A percentile compares a stretch with the other conserved stretches of the same genome.
These are phyloP conservation scores for Philopotamus ludificatus DNA, from an alignment of 1,140 invertebrate genomes.

Conservation along the genomic window DNA sequence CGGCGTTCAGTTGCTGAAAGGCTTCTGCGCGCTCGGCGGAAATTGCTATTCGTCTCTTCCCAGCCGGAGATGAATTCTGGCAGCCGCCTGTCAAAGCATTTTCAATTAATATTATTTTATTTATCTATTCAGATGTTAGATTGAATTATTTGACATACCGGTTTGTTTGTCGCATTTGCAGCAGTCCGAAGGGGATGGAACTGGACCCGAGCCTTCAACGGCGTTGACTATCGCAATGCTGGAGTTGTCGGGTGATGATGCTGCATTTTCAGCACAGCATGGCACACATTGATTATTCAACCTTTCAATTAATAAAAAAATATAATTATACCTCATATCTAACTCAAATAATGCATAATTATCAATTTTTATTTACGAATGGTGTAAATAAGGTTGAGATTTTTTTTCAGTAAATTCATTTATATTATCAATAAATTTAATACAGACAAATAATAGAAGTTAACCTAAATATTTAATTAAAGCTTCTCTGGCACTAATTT, in stretches of 20 bases:
- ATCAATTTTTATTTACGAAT: too few relatives aligned
- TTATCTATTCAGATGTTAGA: background rate
- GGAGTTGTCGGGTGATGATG: constrained; percentile 8
- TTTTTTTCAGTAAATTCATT: too few relatives aligned
- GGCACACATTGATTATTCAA: constrained; percentile 73
- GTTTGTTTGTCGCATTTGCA: constrained; percentile 68
- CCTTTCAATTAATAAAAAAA: background rate
- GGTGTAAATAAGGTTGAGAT: background rate
- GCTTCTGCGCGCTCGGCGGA: constrained; percentile 53
- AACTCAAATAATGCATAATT: too few relatives aligned
- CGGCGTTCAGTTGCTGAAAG: constrained; percentile 50
- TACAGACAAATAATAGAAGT: too few relatives aligned
- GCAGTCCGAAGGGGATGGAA: constrained; percentile 54
- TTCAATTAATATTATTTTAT: background rate
- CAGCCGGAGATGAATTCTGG: constrained; percentile 70
- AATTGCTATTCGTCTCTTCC: constrained; percentile 70
- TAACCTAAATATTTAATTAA: too few relatives aligned
- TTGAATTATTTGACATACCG: constrained; percentile 52
- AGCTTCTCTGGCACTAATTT: too few relatives aligned
- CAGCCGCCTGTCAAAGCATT: constrained; percentile 58
- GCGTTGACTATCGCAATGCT: constrained; percentile 7
- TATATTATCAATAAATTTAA: too few relatives aligned
- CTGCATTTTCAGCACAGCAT: constrained; percentile 58
- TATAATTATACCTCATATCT: background rate
- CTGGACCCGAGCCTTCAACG: constrained; percentile 43